phyloP scores from a whole-genome alignment of 1,140 invertebrate genomes.

The Octopus bimaculoides region DNA sequence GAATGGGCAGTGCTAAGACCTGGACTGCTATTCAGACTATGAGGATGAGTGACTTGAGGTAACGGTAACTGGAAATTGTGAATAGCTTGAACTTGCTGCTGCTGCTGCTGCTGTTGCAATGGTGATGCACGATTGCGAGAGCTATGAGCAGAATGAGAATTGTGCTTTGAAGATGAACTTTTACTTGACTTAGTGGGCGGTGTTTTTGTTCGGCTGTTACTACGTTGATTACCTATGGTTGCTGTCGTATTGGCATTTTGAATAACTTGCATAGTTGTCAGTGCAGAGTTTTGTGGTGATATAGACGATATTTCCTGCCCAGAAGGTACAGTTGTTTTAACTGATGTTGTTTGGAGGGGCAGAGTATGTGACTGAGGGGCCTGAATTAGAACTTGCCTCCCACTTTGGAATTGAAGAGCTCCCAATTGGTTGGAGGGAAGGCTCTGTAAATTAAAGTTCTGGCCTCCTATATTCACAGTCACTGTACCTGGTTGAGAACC shows the following conservation, averaged over 20 bases:
- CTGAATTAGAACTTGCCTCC: slow-evolving; percentile 17
- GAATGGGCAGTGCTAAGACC: slow-evolving; percentile 27
- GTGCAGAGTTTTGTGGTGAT: slow-evolving; percentile 9
- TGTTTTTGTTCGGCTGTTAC: slow-evolving; percentile 25
- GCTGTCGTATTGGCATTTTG: slow-evolving; percentile 13
- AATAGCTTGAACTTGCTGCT: slow-evolving; percentile 13
- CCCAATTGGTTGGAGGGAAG: not conserved
- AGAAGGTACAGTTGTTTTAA: not conserved
- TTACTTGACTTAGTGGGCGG: slow-evolving; percentile 26
- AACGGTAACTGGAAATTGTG: slow-evolving; percentile 23
- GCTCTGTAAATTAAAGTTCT: slow-evolving; percentile 17
- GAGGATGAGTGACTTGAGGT: not conserved
- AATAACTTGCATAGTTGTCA: slow-evolving; percentile 21
- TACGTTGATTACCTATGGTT: slow-evolving; percentile 11
- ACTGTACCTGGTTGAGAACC: slow-evolving; percentile 24
- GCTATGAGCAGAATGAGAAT: not conserved
- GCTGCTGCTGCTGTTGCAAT: slow-evolving; percentile 36
- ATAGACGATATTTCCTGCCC: slow-evolving; percentile 2
- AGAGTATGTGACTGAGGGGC: slow-evolving; percentile 11
- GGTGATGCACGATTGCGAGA: slow-evolving; percentile 23
- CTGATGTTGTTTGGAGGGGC: slow-evolving; percentile 10
- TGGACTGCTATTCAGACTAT: not conserved
- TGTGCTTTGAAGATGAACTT: slow-evolving; percentile 16
- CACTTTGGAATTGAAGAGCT: slow-evolving; percentile 11
- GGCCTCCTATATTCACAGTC: slow-evolving; percentile 36